A percentile compares a stretch with the other conserved stretches of the same genome.
Evolutionary conservation across 30 jellyfish, hydroid and myxozoan species (phyloP).

Genomic region (Clytia hemisphaerica): DNA sequence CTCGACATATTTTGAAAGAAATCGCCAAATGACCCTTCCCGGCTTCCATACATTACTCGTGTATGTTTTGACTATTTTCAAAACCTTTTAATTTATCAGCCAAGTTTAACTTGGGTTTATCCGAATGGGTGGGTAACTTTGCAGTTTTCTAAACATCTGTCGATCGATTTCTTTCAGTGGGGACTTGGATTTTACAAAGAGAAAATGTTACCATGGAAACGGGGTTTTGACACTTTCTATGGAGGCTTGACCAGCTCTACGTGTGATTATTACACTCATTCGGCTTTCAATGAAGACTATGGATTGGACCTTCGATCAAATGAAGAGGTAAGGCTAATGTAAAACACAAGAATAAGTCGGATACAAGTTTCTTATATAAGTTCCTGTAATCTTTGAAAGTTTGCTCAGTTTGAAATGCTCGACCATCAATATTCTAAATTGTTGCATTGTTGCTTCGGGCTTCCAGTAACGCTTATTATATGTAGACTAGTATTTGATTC

Average conservation of each 20-base stretch:
- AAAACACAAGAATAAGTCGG: neutral
- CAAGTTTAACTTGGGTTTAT: too few species aligned
- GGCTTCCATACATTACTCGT: neutral
- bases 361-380: too few species aligned
- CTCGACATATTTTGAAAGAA: too few species aligned
- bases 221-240: conserved; percentile 90
- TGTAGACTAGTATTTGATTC: neutral
- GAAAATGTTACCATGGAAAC: conserved; percentile 84
- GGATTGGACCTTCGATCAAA: conserved; percentile 90
- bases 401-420: too few species aligned
- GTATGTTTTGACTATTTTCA: neutral
- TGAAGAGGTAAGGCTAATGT: conserved; percentile 55
- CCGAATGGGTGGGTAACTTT: too few species aligned
- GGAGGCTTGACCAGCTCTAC: conserved; percentile 87
- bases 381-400: too few species aligned
- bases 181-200: conserved; percentile 86
- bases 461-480: too few species aligned
- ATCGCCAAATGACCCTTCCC: neutral
- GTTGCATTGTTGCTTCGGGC: too few species aligned
- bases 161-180: conserved; percentile 53
- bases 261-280: conserved; percentile 79
- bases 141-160: too few species aligned
- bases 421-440: too few species aligned
- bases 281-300: conserved; percentile 76
- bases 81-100: too few species aligned